Percentiles rank a stretch among this genome's conserved stretches.
Evolutionary conservation across 2,113 vertebrate genomes (phyloP).

Genomic region (Sprattus sprattus): DNA sequence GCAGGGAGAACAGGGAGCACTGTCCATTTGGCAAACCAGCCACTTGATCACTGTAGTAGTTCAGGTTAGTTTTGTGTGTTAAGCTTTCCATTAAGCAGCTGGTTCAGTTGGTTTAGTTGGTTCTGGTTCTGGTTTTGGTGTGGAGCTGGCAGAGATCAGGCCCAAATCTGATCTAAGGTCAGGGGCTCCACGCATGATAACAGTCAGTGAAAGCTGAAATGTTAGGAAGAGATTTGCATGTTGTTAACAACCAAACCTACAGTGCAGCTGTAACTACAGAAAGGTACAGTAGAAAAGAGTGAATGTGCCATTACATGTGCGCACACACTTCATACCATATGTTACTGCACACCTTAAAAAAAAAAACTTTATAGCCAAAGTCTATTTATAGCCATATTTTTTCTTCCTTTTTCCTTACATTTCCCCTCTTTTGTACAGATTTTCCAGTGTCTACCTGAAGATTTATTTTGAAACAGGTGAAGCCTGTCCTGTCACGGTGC

Average conservation of each 20-base stretch:
- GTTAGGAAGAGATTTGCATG: background rate
- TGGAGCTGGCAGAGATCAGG: background rate
- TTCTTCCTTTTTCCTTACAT: background rate
- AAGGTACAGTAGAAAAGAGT: background rate
- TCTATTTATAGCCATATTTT: background rate
- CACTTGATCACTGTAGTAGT: background rate
- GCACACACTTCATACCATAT: background rate
- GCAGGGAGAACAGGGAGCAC: background rate
- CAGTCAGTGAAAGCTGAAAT: background rate
- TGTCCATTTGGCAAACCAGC: background rate
- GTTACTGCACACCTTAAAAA: background rate
- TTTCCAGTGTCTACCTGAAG: conserved; percentile 55
- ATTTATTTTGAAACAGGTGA: conserved; percentile 69
- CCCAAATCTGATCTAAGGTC: background rate
- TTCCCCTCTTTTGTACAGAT: conserved; percentile 51
- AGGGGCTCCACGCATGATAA: background rate
- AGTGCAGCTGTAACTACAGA: background rate
- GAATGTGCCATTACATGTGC: no score
- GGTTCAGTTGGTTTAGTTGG: background rate
- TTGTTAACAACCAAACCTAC: background rate
- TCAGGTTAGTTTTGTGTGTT: background rate
- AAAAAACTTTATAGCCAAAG: background rate
- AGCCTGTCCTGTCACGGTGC: conserved; percentile 36
- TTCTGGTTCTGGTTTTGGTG: background rate
- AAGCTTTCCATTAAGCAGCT: background rate